phyloP scores from a whole-genome alignment of 2,797 vertebrate species.

The Sandelia bainsii region DNA sequence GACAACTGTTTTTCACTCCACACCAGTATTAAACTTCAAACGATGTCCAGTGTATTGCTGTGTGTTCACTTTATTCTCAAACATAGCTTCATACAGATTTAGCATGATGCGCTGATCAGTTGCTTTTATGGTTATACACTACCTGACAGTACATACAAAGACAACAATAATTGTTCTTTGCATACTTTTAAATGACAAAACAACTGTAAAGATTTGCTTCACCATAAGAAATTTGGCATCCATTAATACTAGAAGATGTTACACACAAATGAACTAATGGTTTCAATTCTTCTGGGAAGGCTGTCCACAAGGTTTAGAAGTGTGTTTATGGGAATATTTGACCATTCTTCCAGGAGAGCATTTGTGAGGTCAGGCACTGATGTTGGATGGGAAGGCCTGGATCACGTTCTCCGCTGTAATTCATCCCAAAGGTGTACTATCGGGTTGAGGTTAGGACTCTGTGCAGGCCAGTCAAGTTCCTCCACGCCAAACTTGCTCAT shows the following conservation, averaged over 20 bases:
- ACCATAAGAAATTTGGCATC: slow-evolving; percentile 7
- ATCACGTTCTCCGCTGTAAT: too few species aligned
- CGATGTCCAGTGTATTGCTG: background rate
- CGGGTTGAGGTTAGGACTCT: too few species aligned
- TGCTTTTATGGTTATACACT: slow-evolving; percentile 9
- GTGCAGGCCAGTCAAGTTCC: too few species aligned
- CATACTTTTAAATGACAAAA: slow-evolving; percentile 33
- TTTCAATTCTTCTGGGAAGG: too few species aligned
- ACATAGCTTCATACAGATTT: slow-evolving; percentile 6
- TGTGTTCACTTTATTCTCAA: background rate
- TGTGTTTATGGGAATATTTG: too few species aligned
- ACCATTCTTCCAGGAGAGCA: too few species aligned
- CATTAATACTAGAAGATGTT: slow-evolving; percentile 1
- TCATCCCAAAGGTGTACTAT: too few species aligned
- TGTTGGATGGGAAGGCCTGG: too few species aligned
- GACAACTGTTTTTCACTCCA: slow-evolving; percentile 3
- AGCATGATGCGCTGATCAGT: background rate
- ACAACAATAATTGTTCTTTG: slow-evolving; percentile 15
- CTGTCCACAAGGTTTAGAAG: too few species aligned
- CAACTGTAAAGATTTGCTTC: slow-evolving; percentile 19
- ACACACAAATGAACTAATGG: too few species aligned
- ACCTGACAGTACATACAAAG: slow-evolving; percentile 12
- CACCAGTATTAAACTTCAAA: slow-evolving; percentile 1
- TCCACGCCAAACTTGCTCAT: too few species aligned
- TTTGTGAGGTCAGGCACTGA: too few species aligned